Conservation (phyloP, 1,140 invertebrate genomes). For the Euglossa dilemma region DNA sequence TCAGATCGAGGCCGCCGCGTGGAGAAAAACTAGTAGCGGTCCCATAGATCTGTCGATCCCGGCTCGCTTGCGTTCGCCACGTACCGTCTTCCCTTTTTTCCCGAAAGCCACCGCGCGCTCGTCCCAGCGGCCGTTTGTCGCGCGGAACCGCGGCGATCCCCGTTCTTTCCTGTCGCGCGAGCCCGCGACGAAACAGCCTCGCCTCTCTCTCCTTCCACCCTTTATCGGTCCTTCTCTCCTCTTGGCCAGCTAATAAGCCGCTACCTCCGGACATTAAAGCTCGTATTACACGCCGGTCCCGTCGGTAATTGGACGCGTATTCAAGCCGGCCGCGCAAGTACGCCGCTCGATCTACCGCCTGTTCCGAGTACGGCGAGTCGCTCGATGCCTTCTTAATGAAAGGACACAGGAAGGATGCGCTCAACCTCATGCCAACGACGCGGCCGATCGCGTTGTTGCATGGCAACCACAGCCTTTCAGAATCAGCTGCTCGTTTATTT, state of each 20-base stretch:
- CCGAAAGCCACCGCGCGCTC: constrained; percentile 20
- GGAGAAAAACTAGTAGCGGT: constrained; percentile 76
- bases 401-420: constrained; percentile 41
- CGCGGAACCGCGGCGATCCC: neutral
- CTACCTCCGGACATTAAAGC: constrained; percentile 60
- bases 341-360: constrained; percentile 20
- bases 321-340: constrained; percentile 45
- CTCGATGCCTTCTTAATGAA: constrained; percentile 49
- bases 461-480: neutral
- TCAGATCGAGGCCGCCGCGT: constrained; percentile 66
- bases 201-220: neutral
- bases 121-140: constrained; percentile 34
- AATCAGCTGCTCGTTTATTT: neutral
- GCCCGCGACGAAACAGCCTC: constrained; percentile 17
- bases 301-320: constrained; percentile 70
- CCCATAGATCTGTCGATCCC: constrained; percentile 70
- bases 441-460: neutral
- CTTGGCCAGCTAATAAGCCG: constrained; percentile 69
- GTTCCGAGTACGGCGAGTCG: constrained; percentile 39
- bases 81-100: constrained; percentile 43
- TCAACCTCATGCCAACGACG: neutral
- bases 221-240: neutral
- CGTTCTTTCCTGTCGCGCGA: constrained; percentile 47
- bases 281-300: constrained; percentile 66
- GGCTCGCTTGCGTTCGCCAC: constrained; percentile 11